These are phyloP conservation scores for Chymomyza caudatula DNA, from an alignment of 2,888 invertebrate species.

Conservation along the genomic window DNA sequence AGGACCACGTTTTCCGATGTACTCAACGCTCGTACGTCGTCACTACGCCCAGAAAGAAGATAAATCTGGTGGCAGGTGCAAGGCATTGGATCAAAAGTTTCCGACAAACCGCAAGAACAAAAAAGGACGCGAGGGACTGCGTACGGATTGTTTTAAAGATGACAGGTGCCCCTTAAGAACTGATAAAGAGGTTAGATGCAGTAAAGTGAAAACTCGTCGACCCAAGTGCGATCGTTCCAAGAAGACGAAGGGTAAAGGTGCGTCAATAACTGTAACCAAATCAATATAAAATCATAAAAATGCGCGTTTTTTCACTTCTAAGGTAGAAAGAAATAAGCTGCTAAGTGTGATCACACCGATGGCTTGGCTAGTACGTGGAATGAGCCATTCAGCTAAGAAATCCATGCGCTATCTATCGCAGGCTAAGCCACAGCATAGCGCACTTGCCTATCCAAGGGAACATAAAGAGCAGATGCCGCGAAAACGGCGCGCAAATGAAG, in stretches of 20 bases:
- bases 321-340: slow-evolving; percentile 63
- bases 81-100: background rate
- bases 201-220: slow-evolving; percentile 13
- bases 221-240: background rate
- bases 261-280: background rate
- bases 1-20: slow-evolving; percentile 20
- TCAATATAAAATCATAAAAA: slow-evolving; percentile 8
- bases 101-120: slow-evolving; percentile 6
- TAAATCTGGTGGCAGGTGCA: slow-evolving; percentile 2
- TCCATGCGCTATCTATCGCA: background rate
- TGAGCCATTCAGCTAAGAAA: background rate
- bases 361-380: slow-evolving; percentile 19
- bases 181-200: slow-evolving; percentile 12
- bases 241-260: slow-evolving; percentile 44
- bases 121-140: background rate
- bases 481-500: background rate
- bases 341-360: background rate
- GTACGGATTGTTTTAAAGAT: background rate
- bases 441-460: background rate
- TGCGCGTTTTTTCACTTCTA: slow-evolving; percentile 23
- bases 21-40: slow-evolving; percentile 30
- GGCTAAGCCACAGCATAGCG: background rate
- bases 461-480: background rate
- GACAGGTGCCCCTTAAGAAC: background rate
- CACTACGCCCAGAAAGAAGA: slow-evolving; percentile 3